Percentiles rank a stretch among this genome's conserved stretches.
Evolutionary conservation across 2,113 vertebrate species (phyloP).

Genomic region (rabbit (Oryctolagus cuniculus)): DNA sequence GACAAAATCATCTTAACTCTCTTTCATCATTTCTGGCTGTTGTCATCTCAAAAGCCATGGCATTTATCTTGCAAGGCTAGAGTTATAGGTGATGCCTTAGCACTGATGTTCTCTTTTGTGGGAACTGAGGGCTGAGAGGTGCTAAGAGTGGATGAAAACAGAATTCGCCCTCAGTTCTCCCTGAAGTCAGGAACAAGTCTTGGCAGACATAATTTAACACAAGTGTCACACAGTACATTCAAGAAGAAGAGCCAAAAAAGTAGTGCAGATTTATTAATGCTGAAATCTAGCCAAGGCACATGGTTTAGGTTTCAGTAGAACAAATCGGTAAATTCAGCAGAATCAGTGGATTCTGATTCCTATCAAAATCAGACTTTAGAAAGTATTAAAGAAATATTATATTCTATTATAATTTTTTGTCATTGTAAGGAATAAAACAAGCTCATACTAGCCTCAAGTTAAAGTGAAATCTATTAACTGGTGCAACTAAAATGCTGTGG

Average conservation of each 20-base stretch:
- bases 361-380: conserved; percentile 6
- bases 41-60: background rate
- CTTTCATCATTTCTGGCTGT: background rate
- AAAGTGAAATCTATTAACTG: background rate
- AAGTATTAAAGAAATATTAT: conserved; percentile 20
- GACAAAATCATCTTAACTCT: background rate
- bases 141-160: background rate
- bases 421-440: background rate
- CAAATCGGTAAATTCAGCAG: background rate
- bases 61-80: background rate
- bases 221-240: background rate
- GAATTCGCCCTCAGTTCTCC: background rate
- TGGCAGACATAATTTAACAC: background rate
- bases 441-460: background rate
- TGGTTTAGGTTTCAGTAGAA: background rate
- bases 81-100: background rate
- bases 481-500: background rate
- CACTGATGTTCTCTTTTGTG: background rate
- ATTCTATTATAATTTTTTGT: background rate
- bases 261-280: background rate
- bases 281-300: background rate
- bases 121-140: background rate
- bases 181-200: background rate
- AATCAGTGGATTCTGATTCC: background rate
- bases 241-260: conserved; percentile 14